A percentile compares a stretch with the other conserved stretches of the same genome.
Conservation (phyloP, 2,797 vertebrate species). For the Pseudocheirus occidentalis region DNA sequence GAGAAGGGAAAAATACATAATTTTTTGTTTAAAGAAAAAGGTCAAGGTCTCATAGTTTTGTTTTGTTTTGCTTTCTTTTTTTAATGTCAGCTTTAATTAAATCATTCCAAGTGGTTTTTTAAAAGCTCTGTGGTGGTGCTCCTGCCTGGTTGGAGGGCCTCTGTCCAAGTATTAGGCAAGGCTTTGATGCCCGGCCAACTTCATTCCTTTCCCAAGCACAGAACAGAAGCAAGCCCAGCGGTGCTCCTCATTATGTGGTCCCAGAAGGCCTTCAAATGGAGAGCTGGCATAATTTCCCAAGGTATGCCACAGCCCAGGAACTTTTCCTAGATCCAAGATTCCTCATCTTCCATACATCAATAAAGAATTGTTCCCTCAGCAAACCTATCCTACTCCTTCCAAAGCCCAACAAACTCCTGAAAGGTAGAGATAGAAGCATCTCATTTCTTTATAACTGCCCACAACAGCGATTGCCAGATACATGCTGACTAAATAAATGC, state of each 20-base stretch:
- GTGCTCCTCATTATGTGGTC: slow-evolving; percentile 44
- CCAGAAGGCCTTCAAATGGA: slow-evolving; percentile 60
- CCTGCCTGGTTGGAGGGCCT: slow-evolving; percentile 66
- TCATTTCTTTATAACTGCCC: background rate
- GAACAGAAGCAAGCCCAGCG: slow-evolving; percentile 69
- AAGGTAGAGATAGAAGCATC: background rate
- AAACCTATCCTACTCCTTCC: background rate
- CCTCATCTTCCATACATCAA: background rate
- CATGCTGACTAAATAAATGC: background rate
- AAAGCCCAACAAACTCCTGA: background rate
- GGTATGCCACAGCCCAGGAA: slow-evolving; percentile 18
- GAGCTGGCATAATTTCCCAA: background rate
- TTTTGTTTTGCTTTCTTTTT: slow-evolving; percentile 28
- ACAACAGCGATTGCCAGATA: background rate
- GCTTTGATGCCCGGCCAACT: slow-evolving; percentile 75
- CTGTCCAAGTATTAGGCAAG: slow-evolving; percentile 75
- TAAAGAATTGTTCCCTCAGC: background rate
- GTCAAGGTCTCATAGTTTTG: slow-evolving; percentile 63
- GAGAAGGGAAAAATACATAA: slow-evolving; percentile 46
- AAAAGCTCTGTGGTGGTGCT: slow-evolving; percentile 72
- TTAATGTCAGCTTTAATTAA: slow-evolving; percentile 83
- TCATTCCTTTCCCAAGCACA: slow-evolving; percentile 72
- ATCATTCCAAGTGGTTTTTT: slow-evolving; percentile 72
- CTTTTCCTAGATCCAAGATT: background rate
- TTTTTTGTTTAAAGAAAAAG: slow-evolving; percentile 56